Evolutionary conservation across 2,888 invertebrate genomes (phyloP).

Genomic region (Pyrocoelia pectoralis): DNA sequence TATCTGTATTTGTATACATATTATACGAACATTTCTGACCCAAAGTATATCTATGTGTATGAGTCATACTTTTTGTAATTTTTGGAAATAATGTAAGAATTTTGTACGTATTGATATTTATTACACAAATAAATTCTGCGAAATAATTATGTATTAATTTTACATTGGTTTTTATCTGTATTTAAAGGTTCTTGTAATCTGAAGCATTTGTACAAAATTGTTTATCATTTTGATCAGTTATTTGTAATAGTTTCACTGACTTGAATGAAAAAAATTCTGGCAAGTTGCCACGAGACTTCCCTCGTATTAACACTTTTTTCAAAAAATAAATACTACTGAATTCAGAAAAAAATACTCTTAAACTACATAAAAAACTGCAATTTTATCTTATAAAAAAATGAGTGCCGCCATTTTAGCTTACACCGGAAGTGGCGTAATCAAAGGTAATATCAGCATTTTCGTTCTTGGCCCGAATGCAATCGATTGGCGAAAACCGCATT

Average conservation of each 20-base stretch:
- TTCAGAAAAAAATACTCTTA: too few relatives aligned
- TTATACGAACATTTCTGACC: constrained; percentile 8
- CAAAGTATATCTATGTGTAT: constrained; percentile 22
- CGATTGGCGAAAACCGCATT: too few relatives aligned
- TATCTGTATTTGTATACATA: constrained; percentile 11
- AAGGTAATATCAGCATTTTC: too few relatives aligned
- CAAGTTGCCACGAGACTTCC: too few relatives aligned
- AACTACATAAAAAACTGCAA: too few relatives aligned
- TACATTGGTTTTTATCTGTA: constrained; percentile 5
- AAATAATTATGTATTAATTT: too few relatives aligned
- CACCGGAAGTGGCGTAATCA: too few relatives aligned
- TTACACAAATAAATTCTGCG: constrained; percentile 28
- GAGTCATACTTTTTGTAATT: constrained; percentile 30
- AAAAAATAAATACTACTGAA: too few relatives aligned
- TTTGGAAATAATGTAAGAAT: constrained; percentile 33
- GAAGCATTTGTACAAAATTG: constrained; percentile 90
- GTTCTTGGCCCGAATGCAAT: too few relatives aligned
- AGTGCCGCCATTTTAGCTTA: too few relatives aligned
- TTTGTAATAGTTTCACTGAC: constrained; percentile 84
- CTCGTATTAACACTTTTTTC: too few relatives aligned
- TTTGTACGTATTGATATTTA: constrained; percentile 42
- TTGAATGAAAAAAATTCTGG: constrained; percentile 83
- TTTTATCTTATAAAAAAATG: too few relatives aligned
- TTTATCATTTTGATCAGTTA: constrained; percentile 87
- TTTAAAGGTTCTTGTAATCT: constrained; percentile 73